phyloP scores from a whole-genome alignment of 1,140 invertebrate species.

The Thalassaphorura encarpata region DNA sequence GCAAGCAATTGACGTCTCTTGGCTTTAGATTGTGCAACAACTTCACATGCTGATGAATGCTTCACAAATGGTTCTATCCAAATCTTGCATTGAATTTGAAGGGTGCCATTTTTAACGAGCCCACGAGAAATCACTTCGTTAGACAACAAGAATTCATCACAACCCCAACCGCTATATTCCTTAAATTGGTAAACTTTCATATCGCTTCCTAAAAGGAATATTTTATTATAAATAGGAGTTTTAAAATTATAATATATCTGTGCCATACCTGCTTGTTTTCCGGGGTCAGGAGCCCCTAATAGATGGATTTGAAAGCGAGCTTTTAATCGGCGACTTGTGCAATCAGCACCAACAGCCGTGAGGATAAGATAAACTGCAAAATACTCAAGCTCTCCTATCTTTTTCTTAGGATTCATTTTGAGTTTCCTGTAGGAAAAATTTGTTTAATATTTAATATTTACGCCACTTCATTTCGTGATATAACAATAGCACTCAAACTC shows the following conservation, averaged over 20 bases:
- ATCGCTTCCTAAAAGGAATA: conserved; percentile 23
- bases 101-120: conserved; percentile 24
- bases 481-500: too few species aligned
- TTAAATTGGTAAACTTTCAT: conserved; percentile 33
- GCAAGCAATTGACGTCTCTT: conserved; percentile 8
- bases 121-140: conserved; percentile 19
- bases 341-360: conserved; percentile 22
- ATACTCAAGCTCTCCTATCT: conserved; percentile 27
- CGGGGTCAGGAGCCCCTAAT: conserved; percentile 25
- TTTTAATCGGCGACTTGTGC: conserved; percentile 22
- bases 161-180: conserved; percentile 29
- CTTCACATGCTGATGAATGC: conserved; percentile 11
- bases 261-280: conserved; percentile 31
- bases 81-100: conserved; percentile 29
- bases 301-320: conserved; percentile 31
- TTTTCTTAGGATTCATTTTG: conserved; percentile 30
- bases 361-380: conserved; percentile 32
- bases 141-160: conserved; percentile 28
- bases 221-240: not conserved
- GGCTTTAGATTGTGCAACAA: conserved; percentile 9
- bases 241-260: too few species aligned
- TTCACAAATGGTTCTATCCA: conserved; percentile 30
- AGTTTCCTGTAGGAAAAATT: conserved; percentile 22
- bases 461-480: too few species aligned
- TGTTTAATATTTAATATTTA: too few species aligned